Base-by-base conservation (phyloP, 1,140 invertebrate species). In the Formica exsecta region DNA sequence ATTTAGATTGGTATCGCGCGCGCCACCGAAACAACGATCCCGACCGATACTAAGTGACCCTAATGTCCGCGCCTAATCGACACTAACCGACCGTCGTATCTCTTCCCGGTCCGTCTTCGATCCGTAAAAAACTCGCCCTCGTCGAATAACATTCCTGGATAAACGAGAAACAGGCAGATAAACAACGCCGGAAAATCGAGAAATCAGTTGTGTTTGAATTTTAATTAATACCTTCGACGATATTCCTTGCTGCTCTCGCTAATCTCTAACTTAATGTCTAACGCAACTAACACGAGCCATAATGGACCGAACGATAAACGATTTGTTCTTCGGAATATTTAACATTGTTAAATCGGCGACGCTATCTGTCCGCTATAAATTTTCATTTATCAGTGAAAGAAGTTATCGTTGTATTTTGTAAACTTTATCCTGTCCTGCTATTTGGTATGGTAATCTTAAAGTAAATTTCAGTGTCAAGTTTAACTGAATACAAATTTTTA, bases 21-120 rank as follows among this genome's bases (percentile, higher is more conserved):
- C 65, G 66, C 66, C 74, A 73, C 51, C 59, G 73, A 74, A 54
- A 44, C 70, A 88, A 75, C 73, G 74, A 84, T 59, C 61, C 36
- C 36, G 70, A 70, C 87, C 38, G 68, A 38, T 75, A 79, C 83
- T 85, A 84, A 80, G 66, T 84, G 86, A 88, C 36, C 88, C 88
- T 90, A 90, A 91, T 88, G 85, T 79, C 86, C 87, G 64, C 48
- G 79, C 66, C 88, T 91, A 85, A 89, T 90, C 86, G 87, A 64
- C 85, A 83, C 75, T 86, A 90, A 91, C 71, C 73, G 54, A 68
- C 5, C 44, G 16, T 29, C 66, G 32, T 81, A 73, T 81, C 54
- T 73, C 66, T 61, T 59, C 76, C 11, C 51, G n/a, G 36, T 38
- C 13, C 51, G 48, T 51, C 41, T 44, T 19, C 6, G 25, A 54